A percentile compares a stretch with the other conserved stretches of the same genome.
Evolutionary conservation across 2,113 vertebrate genomes (phyloP).

Genomic region (Strigops habroptila): DNA sequence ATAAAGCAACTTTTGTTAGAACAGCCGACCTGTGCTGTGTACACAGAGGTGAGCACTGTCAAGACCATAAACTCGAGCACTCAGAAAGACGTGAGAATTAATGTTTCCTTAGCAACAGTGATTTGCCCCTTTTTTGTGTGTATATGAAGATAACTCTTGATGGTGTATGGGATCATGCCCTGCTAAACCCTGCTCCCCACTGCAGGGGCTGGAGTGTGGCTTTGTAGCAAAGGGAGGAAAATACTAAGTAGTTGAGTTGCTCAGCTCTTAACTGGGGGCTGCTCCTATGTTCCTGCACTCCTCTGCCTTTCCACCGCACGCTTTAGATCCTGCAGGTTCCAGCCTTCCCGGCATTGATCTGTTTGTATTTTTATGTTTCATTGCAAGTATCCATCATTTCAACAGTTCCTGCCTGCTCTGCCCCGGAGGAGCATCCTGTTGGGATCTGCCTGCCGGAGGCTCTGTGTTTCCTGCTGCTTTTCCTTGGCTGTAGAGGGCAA

Average conservation of each 20-base stretch:
- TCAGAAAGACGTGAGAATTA: neutral
- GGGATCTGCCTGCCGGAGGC: neutral
- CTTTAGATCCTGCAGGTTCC: neutral
- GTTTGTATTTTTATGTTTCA: neutral
- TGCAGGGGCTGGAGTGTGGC: neutral
- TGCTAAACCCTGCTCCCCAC: neutral
- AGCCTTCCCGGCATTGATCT: neutral
- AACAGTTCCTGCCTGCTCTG: neutral
- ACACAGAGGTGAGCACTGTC: accelerated
- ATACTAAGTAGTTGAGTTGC: neutral
- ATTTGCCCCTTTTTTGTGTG: neutral
- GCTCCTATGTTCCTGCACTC: neutral
- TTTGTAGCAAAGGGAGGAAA: neutral
- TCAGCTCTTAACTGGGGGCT: neutral
- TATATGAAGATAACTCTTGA: neutral
- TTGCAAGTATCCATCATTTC: neutral
- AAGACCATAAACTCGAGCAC: accelerated
- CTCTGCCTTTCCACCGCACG: neutral
- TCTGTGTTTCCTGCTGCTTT: neutral
- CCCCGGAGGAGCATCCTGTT: neutral
- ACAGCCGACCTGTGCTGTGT: accelerated
- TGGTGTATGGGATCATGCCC: neutral
- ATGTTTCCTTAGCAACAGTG: neutral
- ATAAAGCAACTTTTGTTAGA: neutral
- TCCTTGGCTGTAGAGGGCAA: neutral